These are phyloP conservation scores for Euleptes europaea DNA, from an alignment of 2,113 vertebrate genomes.

Conservation along the genomic window DNA sequence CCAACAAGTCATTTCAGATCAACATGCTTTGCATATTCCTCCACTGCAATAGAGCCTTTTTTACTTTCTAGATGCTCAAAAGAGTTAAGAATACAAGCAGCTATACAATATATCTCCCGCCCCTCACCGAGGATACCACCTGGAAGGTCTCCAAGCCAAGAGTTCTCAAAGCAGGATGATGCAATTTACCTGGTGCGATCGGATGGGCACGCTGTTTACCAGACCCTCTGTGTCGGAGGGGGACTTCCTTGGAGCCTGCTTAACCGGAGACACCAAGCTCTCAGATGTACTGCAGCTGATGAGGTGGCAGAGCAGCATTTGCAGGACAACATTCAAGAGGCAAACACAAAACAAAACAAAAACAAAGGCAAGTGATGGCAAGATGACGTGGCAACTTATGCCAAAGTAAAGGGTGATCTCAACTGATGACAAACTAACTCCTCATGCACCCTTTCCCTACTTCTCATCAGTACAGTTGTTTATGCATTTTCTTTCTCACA, in stretches of 20 bases:
- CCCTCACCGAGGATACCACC: constrained; percentile 15
- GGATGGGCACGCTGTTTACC: constrained; percentile 83
- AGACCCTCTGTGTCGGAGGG: constrained; percentile 87
- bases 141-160: constrained; percentile 4
- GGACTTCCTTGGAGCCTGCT: constrained; percentile 86
- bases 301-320: constrained; percentile 67
- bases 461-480: background rate
- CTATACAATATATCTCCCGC: background rate
- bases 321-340: constrained; percentile 72
- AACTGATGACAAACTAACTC: constrained; percentile 36
- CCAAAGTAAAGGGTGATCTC: constrained; percentile 63
- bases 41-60: fast-evolving
- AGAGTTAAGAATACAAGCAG: background rate
- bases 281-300: constrained; percentile 90
- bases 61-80: background rate
- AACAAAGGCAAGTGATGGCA: constrained; percentile 58
- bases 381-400: constrained; percentile 46
- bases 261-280: constrained; percentile 85
- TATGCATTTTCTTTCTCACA: constrained; percentile 5
- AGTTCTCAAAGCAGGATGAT: constrained; percentile 19
- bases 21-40: background rate
- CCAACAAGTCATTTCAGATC: background rate
- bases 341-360: constrained; percentile 45
- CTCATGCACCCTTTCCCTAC: constrained; percentile 45
- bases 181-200: constrained; percentile 89